Base-by-base conservation (phyloP, 2,113 vertebrate species). In the Suricata suricatta region DNA sequence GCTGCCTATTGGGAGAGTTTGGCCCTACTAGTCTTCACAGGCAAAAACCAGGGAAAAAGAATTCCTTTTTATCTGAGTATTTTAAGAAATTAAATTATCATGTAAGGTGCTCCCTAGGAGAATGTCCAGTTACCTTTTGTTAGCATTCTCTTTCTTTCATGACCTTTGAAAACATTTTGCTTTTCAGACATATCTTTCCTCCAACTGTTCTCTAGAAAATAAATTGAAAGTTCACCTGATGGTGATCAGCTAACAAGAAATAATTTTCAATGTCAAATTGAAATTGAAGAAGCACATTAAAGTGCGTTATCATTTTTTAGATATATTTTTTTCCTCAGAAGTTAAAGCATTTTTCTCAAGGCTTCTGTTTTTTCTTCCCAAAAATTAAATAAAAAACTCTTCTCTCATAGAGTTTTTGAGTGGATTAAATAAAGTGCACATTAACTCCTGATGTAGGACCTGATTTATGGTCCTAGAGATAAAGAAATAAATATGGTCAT, bases 101-200 rank as follows among this genome's bases (percentile, higher is more conserved):
- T 74, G 33, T 71, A 47, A 88, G 25, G 2, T 69, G 44, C 12
- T 84, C 11, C 31, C 12, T 68, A 63, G 29, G 13, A 84, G 57
- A 90, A 52, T 76, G 25, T 72, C 69, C 44, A 90, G 13, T 72
- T 88, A 84, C 47, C 31, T 96, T 74, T 94, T 90, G 95, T 95
- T 71, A 96, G 52, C 23, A 54, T 82, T 90, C 41, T 10, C 35
- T 10, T 72, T 10, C 71, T 93, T 68, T 60, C 44, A 64, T 90
- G 68, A 88, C 81, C 85, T 93, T 96, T 95, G 80, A 87, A 94
- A 94, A 52, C 10, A 95, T 94, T 96, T 68, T 88, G 38, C 13
- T 97, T 94, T 87, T 80, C 54, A 80, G 23, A 60, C 12, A 52
- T 57, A 66, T 63, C n/a, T 82, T 86, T 86, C 76, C 29, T 83